Evolutionary conservation across 2,797 vertebrate species (phyloP), one percentile per base, ranked within the genome.

Genomic region (Acropternis orthonyx): DNA sequence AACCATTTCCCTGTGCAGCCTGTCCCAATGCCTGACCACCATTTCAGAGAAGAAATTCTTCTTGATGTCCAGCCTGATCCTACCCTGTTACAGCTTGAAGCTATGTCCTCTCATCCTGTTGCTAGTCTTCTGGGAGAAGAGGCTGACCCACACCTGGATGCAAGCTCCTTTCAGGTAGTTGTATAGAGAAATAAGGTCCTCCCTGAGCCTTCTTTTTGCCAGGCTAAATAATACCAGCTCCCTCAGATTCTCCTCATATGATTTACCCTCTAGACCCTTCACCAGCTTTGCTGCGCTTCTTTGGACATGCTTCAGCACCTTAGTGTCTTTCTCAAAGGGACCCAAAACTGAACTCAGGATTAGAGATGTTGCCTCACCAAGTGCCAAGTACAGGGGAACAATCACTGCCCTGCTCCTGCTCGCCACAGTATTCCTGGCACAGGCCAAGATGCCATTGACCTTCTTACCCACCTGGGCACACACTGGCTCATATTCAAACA

Each of bases 61-160:
- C 9, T 14, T 39, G 23, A 39, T 51, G 55, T 30, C 24, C 11
- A 34, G 11, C 6, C 41, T 14, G 16, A 76, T 49, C 4, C 7
- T 37, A 9, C 4, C 4, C 7, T 51, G 23, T 21, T 49, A 36
- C 14, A 69, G 11, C 43, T 56, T 62, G 49, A 63, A 16, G 17
- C 11, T 3, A 2, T 83, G 37, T 63, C 20, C 20, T 63, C 49
- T 48, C 27, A 18, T 41, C 41, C 12, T 36, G 26, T 30, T 44
- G 4, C 56, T 51, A 21, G 36, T 19, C 26, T 6, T 9, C 9
- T 20, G 9, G 22, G 18, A 56, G 51, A 56, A 63, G 43, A 56
- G 9, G 21, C 20, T 0, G 0, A 26, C 24, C 6, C 5, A 14
- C 14, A 37, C 6, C 32, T n/a, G 13, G 23, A 36, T 51, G 4